Percentiles rank a stretch among this genome's conserved stretches.
These are phyloP conservation scores for Tadarida brasiliensis DNA, from an alignment of 2,797 vertebrate genomes.

Conservation along the genomic window DNA sequence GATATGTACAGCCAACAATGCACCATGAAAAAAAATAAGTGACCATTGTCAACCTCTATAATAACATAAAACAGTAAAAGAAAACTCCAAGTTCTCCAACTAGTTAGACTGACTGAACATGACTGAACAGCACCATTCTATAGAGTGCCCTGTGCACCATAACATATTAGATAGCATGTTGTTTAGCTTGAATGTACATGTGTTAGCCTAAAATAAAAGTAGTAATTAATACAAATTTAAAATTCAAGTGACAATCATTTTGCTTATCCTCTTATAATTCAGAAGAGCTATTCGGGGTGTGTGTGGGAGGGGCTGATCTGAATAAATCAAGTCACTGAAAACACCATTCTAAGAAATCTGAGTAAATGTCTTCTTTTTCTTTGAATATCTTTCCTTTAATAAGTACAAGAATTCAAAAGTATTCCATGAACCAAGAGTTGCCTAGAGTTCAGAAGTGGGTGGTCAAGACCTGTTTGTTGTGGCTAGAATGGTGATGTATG, in stretches of 20 bases:
- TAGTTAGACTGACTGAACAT: background rate
- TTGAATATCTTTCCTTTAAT: background rate
- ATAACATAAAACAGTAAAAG: background rate
- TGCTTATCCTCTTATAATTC: background rate
- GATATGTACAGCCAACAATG: background rate
- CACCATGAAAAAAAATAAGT: background rate
- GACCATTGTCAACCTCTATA: background rate
- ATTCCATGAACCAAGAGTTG: background rate
- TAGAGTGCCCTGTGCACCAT: background rate
- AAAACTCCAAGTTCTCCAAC: background rate
- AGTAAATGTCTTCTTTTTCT: background rate
- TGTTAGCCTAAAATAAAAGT: background rate
- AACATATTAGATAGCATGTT: background rate
- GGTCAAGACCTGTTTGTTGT: background rate
- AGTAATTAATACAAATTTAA: background rate
- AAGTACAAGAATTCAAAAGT: background rate
- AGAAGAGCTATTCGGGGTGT: background rate
- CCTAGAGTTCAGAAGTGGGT: background rate
- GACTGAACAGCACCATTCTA: background rate
- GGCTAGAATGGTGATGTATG: background rate
- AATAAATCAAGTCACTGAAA: slow-evolving; percentile 4
- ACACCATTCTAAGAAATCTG: background rate
- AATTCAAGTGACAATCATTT: background rate
- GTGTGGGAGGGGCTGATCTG: background rate
- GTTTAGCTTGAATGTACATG: background rate